phyloP scores from a whole-genome alignment of 2,888 invertebrate genomes.

The Temnothorax rugatulus region DNA sequence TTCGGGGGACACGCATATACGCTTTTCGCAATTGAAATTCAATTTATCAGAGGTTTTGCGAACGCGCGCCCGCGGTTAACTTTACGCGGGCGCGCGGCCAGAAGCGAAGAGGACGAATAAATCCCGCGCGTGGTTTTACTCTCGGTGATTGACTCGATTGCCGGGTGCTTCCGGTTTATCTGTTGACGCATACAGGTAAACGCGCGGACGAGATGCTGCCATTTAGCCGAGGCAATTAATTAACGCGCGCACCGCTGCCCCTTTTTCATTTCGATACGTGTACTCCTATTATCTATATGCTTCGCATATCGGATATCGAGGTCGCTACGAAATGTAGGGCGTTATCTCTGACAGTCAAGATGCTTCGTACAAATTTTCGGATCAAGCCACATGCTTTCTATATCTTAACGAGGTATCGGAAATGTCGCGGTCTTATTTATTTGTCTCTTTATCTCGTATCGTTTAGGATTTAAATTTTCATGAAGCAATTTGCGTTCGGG shows the following conservation, averaged over 20 bases:
- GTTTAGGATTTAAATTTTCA: not conserved
- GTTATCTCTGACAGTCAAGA: conserved; percentile 6
- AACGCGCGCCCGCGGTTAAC: conserved; percentile 62
- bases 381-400: not conserved
- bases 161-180: conserved; percentile 50
- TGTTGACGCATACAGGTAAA: conserved; percentile 62
- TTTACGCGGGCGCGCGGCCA: conserved; percentile 56
- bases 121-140: conserved; percentile 60
- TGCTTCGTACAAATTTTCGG: not conserved
- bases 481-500: no score
- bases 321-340: conserved; percentile 1
- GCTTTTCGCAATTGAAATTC: conserved; percentile 53
- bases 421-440: not conserved
- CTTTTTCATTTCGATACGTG: conserved; percentile 5
- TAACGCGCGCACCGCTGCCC: conserved; percentile 64
- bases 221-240: conserved; percentile 78
- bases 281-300: not conserved
- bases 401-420: not conserved
- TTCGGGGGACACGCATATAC: conserved; percentile 38
- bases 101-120: conserved; percentile 63
- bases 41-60: conserved; percentile 60
- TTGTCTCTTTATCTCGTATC: not conserved
- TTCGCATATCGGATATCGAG: conserved; percentile 1
- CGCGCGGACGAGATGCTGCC: conserved; percentile 55
- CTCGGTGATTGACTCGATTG: conserved; percentile 68